Evolutionary conservation across 2,797 vertebrate genomes (phyloP), one percentile per base, ranked within the genome.

Genomic region (Sebastes reedi): DNA sequence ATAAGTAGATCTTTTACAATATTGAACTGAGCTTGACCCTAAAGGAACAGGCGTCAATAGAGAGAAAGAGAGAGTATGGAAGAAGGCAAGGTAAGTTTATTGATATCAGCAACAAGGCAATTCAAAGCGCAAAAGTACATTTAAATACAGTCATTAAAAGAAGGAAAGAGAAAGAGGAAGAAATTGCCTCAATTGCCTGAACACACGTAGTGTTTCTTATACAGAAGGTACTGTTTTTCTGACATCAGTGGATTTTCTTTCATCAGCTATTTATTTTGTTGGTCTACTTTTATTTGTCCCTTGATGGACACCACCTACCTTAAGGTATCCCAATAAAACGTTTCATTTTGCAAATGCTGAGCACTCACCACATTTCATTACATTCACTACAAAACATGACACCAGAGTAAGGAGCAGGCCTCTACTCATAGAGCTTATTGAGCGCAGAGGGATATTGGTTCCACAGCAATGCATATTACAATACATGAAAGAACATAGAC

Each of bases 1-100:
- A 94, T 90, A 65, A 42, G 86, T 18, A 42, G 86, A 85, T 90
- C 85, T 87, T 86, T 89, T 87, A 70, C 82, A 77, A 20, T 88
- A 91, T 86, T 90, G 83, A 89, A 85, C 77, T 76, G 72, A 84
- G 72, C 20, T 55, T 75, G 74, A 83, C 81, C 80, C 78, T 24
- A 34, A 80, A 64, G 66, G 71, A 84, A 16, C 58, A 55, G 73
- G 20, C 56, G 54, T 81, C 60, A 39, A 71, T 67, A 24, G 14
- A 65, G 46, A 67, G 25, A 52, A 25, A n/a, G 32, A 16, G 9
- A 18, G 22, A 50, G 18, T 67, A 46, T 11, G 20, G 39, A n/a
- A 50, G 46, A 50, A 50, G 46, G 46, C 16, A 8, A 8, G 46
- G 18, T 18, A 50, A 20, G 18, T 20, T 50, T 20, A 50, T 20